A percentile compares a stretch with the other conserved stretches of the same genome.
Conservation (phyloP, 1,140 invertebrate species). For the Drosophila repleta region DNA sequence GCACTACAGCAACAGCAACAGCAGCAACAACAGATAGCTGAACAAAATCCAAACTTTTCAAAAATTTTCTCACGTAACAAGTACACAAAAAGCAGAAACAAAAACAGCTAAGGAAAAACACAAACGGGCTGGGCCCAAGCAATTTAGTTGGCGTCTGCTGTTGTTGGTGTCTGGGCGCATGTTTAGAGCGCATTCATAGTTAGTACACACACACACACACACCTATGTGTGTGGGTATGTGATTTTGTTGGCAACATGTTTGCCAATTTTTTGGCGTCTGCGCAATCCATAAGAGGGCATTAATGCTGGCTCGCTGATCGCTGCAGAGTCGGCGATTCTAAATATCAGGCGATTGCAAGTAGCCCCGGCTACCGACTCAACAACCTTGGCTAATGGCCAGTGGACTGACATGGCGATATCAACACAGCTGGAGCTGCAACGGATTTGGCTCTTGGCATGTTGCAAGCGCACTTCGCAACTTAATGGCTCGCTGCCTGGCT, state of each 20-base stretch:
- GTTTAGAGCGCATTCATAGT: conserved; percentile 12
- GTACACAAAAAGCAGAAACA: conserved; percentile 53
- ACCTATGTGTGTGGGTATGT: conserved; percentile 23
- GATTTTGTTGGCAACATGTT: conserved; percentile 64
- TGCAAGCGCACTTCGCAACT: conserved; percentile 51
- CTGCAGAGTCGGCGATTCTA: conserved; percentile 39
- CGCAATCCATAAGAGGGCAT: conserved; percentile 78
- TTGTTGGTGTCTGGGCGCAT: conserved; percentile 33
- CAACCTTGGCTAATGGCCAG: conserved; percentile 78
- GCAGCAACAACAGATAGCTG: conserved; percentile 27
- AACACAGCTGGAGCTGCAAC: conserved; percentile 38
- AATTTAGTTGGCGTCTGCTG: conserved; percentile 53
- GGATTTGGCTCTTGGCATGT: conserved; percentile 42
- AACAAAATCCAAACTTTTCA: conserved; percentile 62
- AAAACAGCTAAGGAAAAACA: conserved; percentile 49
- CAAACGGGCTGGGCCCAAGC: conserved; percentile 46
- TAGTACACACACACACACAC: conserved; percentile 1
- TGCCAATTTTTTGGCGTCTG: conserved; percentile 73
- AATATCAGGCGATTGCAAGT: conserved; percentile 68
- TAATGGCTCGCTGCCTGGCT: conserved; percentile 59
- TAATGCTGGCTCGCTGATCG: conserved; percentile 49
- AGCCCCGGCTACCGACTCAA: conserved; percentile 48
- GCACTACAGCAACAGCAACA: conserved; percentile 12
- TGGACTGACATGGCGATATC: conserved; percentile 70
- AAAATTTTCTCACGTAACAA: conserved; percentile 80